Conservation (phyloP, 1,140 invertebrate genomes). For the Eumaeus atala region DNA sequence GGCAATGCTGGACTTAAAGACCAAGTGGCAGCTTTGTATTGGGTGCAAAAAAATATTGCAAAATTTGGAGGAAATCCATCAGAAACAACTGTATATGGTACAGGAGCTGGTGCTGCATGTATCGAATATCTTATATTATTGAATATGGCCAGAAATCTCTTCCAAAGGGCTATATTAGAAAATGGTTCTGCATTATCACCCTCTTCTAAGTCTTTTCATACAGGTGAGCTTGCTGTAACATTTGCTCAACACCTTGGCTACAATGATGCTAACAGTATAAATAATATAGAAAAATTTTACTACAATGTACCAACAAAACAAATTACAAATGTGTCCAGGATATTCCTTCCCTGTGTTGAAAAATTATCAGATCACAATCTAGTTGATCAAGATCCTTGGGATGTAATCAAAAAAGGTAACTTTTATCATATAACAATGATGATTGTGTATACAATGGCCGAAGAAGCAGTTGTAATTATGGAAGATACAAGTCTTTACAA, state of each 20-base stretch:
- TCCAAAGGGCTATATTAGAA: conserved; percentile 53
- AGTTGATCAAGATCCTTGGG: conserved; percentile 40
- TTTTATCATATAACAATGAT: conserved; percentile 45
- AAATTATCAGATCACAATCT: conserved; percentile 27
- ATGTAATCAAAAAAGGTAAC: conserved; percentile 30
- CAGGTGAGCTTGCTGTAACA: conserved; percentile 29
- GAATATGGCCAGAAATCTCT: conserved; percentile 30
- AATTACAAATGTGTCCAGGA: conserved; percentile 28
- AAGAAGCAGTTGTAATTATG: conserved; percentile 25
- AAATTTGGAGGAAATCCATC: conserved; percentile 80
- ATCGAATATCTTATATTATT: conserved; percentile 47
- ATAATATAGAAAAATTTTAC: conserved; percentile 36
- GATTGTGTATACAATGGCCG: conserved; percentile 34
- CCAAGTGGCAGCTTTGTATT: conserved; percentile 81
- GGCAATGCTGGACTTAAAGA: conserved; percentile 86
- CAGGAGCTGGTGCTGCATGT: conserved; percentile 75
- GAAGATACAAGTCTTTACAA: conserved; percentile 31
- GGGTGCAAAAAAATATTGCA: conserved; percentile 83
- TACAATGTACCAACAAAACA: conserved; percentile 20
- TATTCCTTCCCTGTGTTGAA: conserved; percentile 51
- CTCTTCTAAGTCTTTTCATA: conserved; percentile 34
- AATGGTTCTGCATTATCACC: conserved; percentile 53
- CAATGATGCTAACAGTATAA: conserved; percentile 16
- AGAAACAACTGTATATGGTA: conserved; percentile 80
- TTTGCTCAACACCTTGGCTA: conserved; percentile 37